Base-by-base conservation (phyloP, 2,888 invertebrate genomes). In the Germaria angustata region DNA sequence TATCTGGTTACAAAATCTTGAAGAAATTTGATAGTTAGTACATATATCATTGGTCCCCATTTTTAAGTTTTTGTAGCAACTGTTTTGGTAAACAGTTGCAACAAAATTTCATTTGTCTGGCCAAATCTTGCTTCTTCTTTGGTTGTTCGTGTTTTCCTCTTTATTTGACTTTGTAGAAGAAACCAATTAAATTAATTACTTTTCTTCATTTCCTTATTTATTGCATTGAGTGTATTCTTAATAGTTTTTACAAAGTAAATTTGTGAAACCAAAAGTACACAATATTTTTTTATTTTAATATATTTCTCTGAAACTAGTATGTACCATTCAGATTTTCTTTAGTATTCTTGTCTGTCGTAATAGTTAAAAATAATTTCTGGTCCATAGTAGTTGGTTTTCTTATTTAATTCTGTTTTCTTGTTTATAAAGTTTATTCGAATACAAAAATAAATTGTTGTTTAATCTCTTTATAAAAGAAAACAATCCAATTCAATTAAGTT, bases 281-380 rank as follows among this genome's bases (percentile, higher is more conserved):
- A n/a, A n/a, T 32, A 63, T 51, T 53, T 34, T 59, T 32, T 69
- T 32, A 57, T 39, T 65, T 77, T 53, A 6, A 32, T 15, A 5
- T 59, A 32, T 46, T 20, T 22, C 65, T n/a, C n/a, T n/a, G n/a
- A n/a, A n/a, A n/a, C n/a, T n/a, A n/a, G n/a, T n/a, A n/a, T n/a
- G n/a, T n/a, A 41, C 15, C 36, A 15, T 51, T 61, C 13, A 51
- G 13, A n/a, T 59, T 44, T 22, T 44, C 39, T 76, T 68, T 76
- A 51, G 13, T 57, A 28, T 57, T 57, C 39, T 39, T 39, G 17
- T 63, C 22, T 8, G n/a, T 55, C 9, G 17, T 49, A 61, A 46
- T 24, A 49, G 24, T 69, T 78, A 55, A 49, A 59, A 57, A 59
- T 49, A 72, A 66, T 59, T 66, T 72, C 57, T 79, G 79, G 79